phyloP scores from a whole-genome alignment of 2,888 invertebrate genomes.

The Tortricodes alternella region DNA sequence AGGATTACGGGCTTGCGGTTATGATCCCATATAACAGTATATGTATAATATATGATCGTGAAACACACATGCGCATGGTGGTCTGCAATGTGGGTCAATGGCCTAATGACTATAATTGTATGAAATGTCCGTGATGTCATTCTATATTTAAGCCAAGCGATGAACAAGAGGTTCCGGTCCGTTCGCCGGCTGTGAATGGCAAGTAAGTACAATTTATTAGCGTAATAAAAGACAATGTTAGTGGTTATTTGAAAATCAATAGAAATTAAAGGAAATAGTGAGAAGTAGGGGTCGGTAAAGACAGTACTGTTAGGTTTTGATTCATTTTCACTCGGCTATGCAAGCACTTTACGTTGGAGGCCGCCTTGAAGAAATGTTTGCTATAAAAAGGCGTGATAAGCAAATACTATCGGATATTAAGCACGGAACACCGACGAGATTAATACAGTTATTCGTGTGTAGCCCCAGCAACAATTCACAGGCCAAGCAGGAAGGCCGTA shows the following conservation, averaged over 20 bases:
- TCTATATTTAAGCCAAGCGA: constrained; percentile 35
- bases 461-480: constrained; percentile 42
- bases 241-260: neutral
- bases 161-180: constrained; percentile 46
- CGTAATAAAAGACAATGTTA: constrained; percentile 8
- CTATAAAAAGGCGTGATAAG: neutral
- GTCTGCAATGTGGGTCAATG: constrained; percentile 52
- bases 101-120: constrained; percentile 52
- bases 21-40: constrained; percentile 17
- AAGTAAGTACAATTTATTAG: constrained; percentile 20
- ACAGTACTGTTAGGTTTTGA: neutral
- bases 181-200: constrained; percentile 28
- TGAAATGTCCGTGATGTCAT: constrained; percentile 43
- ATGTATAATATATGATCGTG: neutral
- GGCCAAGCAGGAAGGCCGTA: constrained; percentile 57
- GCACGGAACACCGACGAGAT: neutral
- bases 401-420: neutral
- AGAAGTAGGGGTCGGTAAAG: neutral
- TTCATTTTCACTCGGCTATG: neutral
- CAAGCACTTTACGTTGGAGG: neutral
- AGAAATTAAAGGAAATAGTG: neutral
- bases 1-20: constrained; percentile 29
- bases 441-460: constrained; percentile 20
- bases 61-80: constrained; percentile 36
- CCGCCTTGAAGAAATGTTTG: neutral